A percentile compares a stretch with the other conserved stretches of the same genome.
phyloP scores from a whole-genome alignment of 2,797 vertebrate genomes.

The Prunella strophiata region DNA sequence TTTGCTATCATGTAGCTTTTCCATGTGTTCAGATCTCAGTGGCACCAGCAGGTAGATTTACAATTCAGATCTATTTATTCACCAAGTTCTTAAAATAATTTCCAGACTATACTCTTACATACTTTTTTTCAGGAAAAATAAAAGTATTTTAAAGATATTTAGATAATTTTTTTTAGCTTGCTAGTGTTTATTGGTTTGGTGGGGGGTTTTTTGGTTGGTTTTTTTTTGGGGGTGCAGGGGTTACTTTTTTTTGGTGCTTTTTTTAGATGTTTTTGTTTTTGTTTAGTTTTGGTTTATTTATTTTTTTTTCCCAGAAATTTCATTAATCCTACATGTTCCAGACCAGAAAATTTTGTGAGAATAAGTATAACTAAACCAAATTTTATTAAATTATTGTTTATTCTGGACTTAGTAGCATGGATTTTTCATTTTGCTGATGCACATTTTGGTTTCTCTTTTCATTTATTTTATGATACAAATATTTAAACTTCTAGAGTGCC shows the following conservation, averaged over 20 bases:
- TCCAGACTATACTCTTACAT: background rate
- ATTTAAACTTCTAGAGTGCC: background rate
- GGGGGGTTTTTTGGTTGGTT: accelerated
- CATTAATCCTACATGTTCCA: background rate
- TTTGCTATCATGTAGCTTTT: background rate
- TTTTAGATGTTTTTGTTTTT: background rate
- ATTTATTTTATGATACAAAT: conserved; percentile 7
- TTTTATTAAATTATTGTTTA: conserved; percentile 30
- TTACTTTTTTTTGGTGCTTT: background rate
- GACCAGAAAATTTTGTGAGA: background rate
- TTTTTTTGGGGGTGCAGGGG: accelerated
- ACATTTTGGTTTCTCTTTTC: background rate
- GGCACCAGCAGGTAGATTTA: background rate
- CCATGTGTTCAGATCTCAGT: background rate
- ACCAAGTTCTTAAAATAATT: background rate
- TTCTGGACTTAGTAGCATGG: background rate
- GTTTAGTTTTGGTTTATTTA: background rate
- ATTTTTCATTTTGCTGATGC: background rate
- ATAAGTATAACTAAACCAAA: background rate
- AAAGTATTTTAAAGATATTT: background rate
- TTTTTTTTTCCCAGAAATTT: background rate
- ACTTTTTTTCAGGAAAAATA: background rate
- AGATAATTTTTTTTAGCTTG: background rate
- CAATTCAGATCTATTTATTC: background rate
- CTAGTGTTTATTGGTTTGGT: background rate